Evolutionary conservation across 2,797 vertebrate genomes (phyloP), one percentile per base, ranked within the genome.

Genomic region (Tinamus major): DNA sequence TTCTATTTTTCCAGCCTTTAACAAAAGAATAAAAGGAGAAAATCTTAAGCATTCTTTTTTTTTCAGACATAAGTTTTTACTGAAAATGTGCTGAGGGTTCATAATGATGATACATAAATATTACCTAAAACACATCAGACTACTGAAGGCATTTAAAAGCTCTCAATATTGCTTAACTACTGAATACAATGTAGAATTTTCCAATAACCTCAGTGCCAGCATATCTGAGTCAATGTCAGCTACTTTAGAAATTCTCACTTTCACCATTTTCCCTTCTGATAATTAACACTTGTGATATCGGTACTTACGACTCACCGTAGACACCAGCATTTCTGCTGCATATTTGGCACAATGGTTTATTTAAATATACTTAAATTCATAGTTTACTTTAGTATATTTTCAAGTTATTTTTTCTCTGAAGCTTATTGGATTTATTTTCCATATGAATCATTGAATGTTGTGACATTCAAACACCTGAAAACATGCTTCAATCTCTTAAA

Each of bases 401-500:
- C 49, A 87, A 46, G 24, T 63, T 71, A 4, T 46, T 83, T 31
- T 12, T 37, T 76, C 49, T 91, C 35, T 33, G 29, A 21, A 76
- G 4, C 4, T 85, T 80, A 61, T 46, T 74, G 3, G 44, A 87
- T 94, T 93, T 94, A 55, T 79, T 92, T 91, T 78, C 20, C 24
- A 55, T 31, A 24, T 59, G 92, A 91, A 33, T 23, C 27, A 14
- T 74, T 24, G 18, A 94, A 85, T 58, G 70, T 29, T 27, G 37
- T 81, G 85, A 82, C 62, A 96, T 62, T 44, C n/a, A 74, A 7
- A 31, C 85, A 69, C 75, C 72, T 92, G 71, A 92, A 96, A 95
- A 86, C 19, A 70, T 41, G 41, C 33, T 95, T 95, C 86, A 84
- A 71, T 64, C 87, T 96, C 84, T 75, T 56, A 72, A 95, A 94